phyloP scores from a whole-genome alignment of 92 coral and sea anemone species.

The Porites evermanni region DNA sequence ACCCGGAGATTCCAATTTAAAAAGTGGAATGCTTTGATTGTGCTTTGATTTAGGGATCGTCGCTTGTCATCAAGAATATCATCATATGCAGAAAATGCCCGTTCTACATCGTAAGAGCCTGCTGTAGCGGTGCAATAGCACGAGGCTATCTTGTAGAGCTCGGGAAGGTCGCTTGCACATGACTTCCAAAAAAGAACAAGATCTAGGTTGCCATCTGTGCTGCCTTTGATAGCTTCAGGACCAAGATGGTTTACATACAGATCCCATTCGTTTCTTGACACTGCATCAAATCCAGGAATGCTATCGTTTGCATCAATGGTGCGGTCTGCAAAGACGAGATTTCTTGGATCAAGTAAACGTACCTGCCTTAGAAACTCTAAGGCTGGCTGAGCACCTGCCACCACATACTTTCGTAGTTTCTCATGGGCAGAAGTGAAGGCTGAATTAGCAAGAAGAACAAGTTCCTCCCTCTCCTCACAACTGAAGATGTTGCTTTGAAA shows the following conservation, averaged over 20 bases:
- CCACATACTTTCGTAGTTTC: background rate
- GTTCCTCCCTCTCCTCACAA: conserved; percentile 35
- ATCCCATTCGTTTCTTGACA: background rate
- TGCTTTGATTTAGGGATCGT: conserved; percentile 18
- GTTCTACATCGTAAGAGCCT: background rate
- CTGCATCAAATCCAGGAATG: background rate
- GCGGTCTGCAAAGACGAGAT: conserved; percentile 13
- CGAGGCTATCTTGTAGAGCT: background rate
- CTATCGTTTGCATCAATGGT: background rate
- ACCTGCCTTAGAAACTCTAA: conserved; percentile 46
- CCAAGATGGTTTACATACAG: background rate
- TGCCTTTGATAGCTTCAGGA: background rate
- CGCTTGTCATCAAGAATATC: too few relatives aligned
- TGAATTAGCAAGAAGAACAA: conserved; percentile 29
- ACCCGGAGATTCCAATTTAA: conserved; percentile 59
- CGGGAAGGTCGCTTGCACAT: background rate
- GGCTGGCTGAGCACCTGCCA: conserved; percentile 17
- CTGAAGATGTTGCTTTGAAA: conserved; percentile 41
- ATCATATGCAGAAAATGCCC: too few relatives aligned
- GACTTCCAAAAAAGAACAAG: background rate
- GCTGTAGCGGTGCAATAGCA: background rate
- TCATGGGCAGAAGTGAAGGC: background rate
- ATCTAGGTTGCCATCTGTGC: background rate
- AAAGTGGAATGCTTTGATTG: conserved; percentile 60
- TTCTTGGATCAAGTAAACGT: conserved; percentile 52